These are phyloP conservation scores for Hiodon tergisus DNA, from an alignment of 2,113 vertebrate genomes.

Conservation along the genomic window DNA sequence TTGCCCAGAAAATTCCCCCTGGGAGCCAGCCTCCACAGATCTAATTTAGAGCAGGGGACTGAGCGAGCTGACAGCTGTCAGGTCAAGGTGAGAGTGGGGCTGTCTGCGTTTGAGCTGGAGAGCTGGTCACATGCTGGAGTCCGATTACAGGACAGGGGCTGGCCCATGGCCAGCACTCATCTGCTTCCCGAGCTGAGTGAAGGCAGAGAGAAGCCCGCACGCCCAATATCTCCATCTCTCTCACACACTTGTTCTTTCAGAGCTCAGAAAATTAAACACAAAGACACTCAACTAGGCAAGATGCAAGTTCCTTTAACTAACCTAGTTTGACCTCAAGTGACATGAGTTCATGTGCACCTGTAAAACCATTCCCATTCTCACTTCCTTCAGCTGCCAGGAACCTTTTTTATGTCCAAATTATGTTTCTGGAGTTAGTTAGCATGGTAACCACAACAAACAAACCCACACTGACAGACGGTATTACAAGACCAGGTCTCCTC, in stretches of 20 bases:
- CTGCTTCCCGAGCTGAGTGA: not conserved
- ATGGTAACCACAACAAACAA: not conserved
- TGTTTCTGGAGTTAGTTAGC: not conserved
- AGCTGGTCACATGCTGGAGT: not conserved
- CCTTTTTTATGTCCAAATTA: not conserved
- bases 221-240: not conserved
- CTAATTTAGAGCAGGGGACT: not conserved
- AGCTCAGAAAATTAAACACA: not conserved
- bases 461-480: not conserved
- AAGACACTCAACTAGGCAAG: not conserved
- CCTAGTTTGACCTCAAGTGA: not conserved
- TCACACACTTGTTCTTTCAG: not conserved
- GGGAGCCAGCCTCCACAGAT: not conserved
- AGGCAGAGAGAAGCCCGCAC: not conserved
- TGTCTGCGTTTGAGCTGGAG: not conserved
- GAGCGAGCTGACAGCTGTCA: no score
- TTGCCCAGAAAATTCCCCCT: not conserved
- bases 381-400: slow-evolving; percentile 6
- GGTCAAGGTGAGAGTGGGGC: not conserved
- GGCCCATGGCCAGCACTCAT: not conserved
- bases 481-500: no score
- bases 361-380: not conserved
- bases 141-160: not conserved
- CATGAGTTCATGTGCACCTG: not conserved
- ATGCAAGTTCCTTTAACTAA: not conserved